Evolutionary conservation across 2,888 invertebrate species (phyloP), one percentile per base, ranked within the genome.

Genomic region (Uropetala carovei): DNA sequence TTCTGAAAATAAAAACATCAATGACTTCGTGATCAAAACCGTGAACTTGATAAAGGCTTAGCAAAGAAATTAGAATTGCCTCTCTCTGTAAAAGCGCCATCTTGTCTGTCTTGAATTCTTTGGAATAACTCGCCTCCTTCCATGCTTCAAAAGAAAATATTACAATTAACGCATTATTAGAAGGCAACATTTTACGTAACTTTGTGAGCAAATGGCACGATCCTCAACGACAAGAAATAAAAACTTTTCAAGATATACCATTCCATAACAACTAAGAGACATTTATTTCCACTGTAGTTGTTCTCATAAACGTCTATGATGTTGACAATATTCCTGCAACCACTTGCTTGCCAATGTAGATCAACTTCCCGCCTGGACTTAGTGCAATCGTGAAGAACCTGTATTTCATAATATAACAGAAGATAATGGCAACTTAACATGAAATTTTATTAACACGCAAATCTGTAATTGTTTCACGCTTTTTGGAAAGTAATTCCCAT

Each of bases 231-330:
- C 10, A 56, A 83, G 56, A 43, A 83, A 10, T 64, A 11, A 30
- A 82, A 14, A 13, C 56, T 9, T n/a, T 57, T 14, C n/a, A 83
- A 83, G 94, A 93, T 95, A 95, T 95, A 98, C 98, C 99, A 99
- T 96, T 99, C 99, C 99, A 99, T 99, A n/a, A 99, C 98, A 68
- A 99, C 98, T 11, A 99, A 96, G 3, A 99, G 96, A 95, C 99
- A 99, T 94, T 98, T 97, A 94, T 98, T 97, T 14, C 98, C 98
- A 93, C 97, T 97, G 94, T 99, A 99, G n/a, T 97, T 96, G 95
- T 99, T 99, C 95, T 99, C 99, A 95, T 99, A 99, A 57, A 99
- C 99, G 95, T 99, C 99, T 93, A 97, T 96, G 81, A 98, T 97
- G 95, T 98, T 97, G 11, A 99, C 99, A 94, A 99, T 99, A 94